Evolutionary conservation across 2,113 vertebrate genomes (phyloP).

Genomic region (Callorhinus ursinus): DNA sequence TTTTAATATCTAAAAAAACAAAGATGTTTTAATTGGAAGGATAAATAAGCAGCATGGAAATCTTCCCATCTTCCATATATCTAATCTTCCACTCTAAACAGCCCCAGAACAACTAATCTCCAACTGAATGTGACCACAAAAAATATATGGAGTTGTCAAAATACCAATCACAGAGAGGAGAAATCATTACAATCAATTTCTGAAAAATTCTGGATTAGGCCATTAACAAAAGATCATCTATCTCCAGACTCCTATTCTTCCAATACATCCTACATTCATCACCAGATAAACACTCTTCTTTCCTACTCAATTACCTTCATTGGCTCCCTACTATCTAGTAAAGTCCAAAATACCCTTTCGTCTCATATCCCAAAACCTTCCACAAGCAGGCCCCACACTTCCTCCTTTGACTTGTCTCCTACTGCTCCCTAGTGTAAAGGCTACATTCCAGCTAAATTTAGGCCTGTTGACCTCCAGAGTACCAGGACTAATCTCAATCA

Average conservation of each 20-base stretch:
- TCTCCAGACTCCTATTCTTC: neutral
- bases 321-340: neutral
- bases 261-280: neutral
- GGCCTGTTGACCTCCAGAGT: neutral
- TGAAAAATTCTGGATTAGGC: conserved; percentile 7
- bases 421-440: neutral
- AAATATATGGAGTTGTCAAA: conserved; percentile 31
- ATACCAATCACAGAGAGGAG: conserved; percentile 17
- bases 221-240: conserved; percentile 35
- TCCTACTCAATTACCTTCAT: neutral
- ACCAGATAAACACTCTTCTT: neutral
- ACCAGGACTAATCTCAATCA: neutral
- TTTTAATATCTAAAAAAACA: conserved; percentile 18
- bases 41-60: neutral
- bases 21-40: neutral
- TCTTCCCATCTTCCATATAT: neutral
- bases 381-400: neutral
- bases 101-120: neutral
- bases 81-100: neutral
- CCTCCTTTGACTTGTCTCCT: neutral
- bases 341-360: neutral
- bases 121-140: neutral
- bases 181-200: conserved; percentile 27
- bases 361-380: neutral
- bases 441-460: neutral